Evolutionary conservation across 2,113 vertebrate genomes (phyloP), one percentile per base, ranked within the genome.

Genomic region (Tupaia chinensis): DNA sequence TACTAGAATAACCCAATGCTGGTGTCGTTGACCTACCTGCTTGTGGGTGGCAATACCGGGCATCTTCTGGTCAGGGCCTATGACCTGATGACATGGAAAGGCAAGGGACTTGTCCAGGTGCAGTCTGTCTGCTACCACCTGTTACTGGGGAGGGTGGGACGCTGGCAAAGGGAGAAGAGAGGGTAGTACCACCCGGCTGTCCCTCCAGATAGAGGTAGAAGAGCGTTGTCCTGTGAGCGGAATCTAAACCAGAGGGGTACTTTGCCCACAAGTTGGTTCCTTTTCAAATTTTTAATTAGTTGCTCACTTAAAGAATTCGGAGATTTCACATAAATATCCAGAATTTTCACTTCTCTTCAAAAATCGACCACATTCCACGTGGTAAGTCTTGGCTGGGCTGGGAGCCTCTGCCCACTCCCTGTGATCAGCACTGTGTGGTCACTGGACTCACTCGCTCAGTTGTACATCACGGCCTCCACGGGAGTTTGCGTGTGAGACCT

Each of bases 241-340:
- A n/a, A 16, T 14, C 6, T 44, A 32, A 77, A 3, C 58, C 15
- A 7, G 8, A 54, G 63, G 10, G 22, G 3, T 7, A 20, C 61
- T 90, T 78, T 65, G 77, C 70, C 53, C 54, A 69, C 17, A 27
- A 60, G 53, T 66, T 53, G 5, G 16, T 56, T 56, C 53, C 84
- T 79, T 91, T 53, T 22, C 34, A 53, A 65, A 27, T 44, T 88
- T 72, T 60, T 5, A 56, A 58, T 83, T 80, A n/a, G 25, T 58
- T 89, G 20, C 63, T 84, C 82, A 66, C 23, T 29, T 68, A 73
- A 87, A 90, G 82, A 88, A 72, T 81, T 95, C 25, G 94, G 27
- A 88, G 23, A 32, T 89, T 89, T 89, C 70, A 92, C 27, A 7
- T 17, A 94, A 93, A 72, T 74, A 83, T 27, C 11, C 70, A 87